Conservation (phyloP, 2,113 vertebrate species). For the Campylorhamphus procurvoides region DNA sequence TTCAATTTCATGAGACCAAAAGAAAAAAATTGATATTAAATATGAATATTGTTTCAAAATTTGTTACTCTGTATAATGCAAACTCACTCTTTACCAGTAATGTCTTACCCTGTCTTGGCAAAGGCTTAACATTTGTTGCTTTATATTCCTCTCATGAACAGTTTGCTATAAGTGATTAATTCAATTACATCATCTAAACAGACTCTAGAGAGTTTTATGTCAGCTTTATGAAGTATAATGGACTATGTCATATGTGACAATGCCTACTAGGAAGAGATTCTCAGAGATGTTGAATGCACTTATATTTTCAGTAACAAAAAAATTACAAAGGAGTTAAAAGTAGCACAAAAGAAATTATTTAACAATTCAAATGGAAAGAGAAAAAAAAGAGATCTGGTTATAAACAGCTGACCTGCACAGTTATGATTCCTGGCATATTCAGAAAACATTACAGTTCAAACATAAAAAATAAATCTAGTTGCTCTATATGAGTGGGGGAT, state of each 20-base stretch:
- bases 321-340: neutral
- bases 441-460: neutral
- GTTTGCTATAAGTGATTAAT: constrained; percentile 41
- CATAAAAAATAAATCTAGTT: neutral
- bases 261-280: neutral
- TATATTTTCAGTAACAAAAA: neutral
- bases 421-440: neutral
- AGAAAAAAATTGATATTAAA: neutral
- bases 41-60: neutral
- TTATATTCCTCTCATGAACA: neutral
- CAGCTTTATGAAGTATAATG: neutral
- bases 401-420: neutral
- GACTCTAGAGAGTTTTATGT: neutral
- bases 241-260: neutral
- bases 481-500: neutral
- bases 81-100: neutral
- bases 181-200: constrained; percentile 45
- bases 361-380: neutral
- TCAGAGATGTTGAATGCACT: neutral
- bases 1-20: neutral
- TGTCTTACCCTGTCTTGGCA: neutral
- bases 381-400: neutral
- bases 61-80: neutral
- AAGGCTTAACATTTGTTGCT: constrained; percentile 14
- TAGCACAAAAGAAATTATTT: neutral